These are phyloP conservation scores for Chromis chromis DNA, from an alignment of 2,797 vertebrate species.

Conservation along the genomic window DNA sequence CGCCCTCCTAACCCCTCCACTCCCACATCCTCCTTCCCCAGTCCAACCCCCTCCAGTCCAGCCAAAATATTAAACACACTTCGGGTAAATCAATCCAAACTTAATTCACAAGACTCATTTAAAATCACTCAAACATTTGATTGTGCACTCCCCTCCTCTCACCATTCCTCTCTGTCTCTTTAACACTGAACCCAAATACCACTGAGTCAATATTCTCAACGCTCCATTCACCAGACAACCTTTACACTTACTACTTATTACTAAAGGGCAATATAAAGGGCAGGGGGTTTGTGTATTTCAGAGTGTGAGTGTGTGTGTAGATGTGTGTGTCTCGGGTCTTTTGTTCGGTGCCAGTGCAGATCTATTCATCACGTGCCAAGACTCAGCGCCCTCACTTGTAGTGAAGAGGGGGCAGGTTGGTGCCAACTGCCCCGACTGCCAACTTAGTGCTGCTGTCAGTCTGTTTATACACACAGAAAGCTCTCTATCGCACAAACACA, in stretches of 20 bases:
- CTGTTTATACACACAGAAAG: constrained; percentile 42
- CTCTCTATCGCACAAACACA: constrained; percentile 32
- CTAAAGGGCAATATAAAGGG: constrained; percentile 29
- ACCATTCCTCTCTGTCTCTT: constrained; percentile 3
- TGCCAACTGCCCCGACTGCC: constrained; percentile 76
- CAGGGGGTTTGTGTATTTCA: constrained; percentile 18
- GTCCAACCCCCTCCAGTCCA: constrained; percentile 43
- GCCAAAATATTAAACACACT: constrained; percentile 42
- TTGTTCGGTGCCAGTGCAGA: constrained; percentile 67
- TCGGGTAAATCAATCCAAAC: constrained; percentile 26
- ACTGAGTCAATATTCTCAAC: constrained; percentile 19
- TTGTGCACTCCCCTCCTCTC: neutral
- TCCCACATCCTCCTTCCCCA: constrained; percentile 41
- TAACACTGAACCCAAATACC: constrained; percentile 32
- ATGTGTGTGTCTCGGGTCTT: constrained; percentile 52
- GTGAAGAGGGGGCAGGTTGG: constrained; percentile 73
- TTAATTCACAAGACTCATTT: neutral
- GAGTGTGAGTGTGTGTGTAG: constrained; percentile 27
- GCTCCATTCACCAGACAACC: constrained; percentile 27
- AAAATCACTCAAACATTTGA: constrained; percentile 13
- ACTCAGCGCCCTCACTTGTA: constrained; percentile 76
- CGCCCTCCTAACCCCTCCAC: constrained; percentile 43
- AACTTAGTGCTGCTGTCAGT: constrained; percentile 58
- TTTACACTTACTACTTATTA: constrained; percentile 35
- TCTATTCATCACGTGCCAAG: constrained; percentile 82